Evolutionary conservation across 2,113 vertebrate species (phyloP), one percentile per base, ranked within the genome.

Genomic region (Xiphophorus couchianus): DNA sequence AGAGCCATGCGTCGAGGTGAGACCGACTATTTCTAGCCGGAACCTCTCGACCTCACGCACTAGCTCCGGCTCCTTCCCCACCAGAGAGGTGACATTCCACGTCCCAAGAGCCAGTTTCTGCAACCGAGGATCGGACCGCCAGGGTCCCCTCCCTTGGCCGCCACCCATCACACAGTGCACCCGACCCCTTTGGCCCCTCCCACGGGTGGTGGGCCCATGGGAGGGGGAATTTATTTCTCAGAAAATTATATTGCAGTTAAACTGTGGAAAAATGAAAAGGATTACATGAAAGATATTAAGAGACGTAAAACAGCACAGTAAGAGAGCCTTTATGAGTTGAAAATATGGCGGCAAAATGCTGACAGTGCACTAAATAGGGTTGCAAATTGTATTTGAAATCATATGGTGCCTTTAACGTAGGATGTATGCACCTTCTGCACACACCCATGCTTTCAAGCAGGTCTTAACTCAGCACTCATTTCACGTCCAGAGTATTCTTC

Each of bases 401-500:
- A n/a, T 74, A 30, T 30, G 71, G 30, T 68, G 63, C 67, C 86
- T 64, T 63, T 73, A 83, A 74, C 63, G 73, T 51, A 4, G 22
- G 62, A 58, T 19, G 58, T 71, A 27, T 78, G 64, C 67, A 78
- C 61, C 39, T 66, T 76, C 65, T 81, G 58, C 66, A 69, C 64
- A 72, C 72, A 65, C 64, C 66, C 61, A 62, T 77, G 66, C 58
- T 51, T 33, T 37, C 31, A 65, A 79, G 44, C 14, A 66, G 48
- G 62, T 22, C 64, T 78, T 31, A 64, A 65, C 81, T 88, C 73
- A 80, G 81, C 74, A 73, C 77, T 74, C 75, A 66, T 81, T 89
- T 82, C 90, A 88, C 70, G 66, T 87, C 79, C 54, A 39, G 72
- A 68, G 74, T 62, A 67, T 90, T 84, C 70, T 69, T 84, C 61